Evolutionary conservation across 2,797 vertebrate species (phyloP), one percentile per base, ranked within the genome.

Genomic region (Strix occidentalis): DNA sequence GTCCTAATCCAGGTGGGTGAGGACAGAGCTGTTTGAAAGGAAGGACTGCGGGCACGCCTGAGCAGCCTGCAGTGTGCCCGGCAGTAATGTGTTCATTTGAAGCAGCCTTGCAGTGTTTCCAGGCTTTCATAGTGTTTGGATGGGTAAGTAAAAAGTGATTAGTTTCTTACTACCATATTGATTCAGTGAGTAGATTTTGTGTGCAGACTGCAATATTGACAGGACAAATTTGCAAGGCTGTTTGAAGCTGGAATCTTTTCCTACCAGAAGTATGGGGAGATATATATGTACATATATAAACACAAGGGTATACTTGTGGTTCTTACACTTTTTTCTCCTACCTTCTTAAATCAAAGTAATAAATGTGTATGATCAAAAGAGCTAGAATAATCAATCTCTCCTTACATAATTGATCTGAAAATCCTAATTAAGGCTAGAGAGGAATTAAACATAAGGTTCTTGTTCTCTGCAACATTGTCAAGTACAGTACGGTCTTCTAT

Each of bases 321-420:
- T 78, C 76, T 92, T 86, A 41, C 1, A 1, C 16, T 69, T 89
- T 68, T 91, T 75, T 28, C 53, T 82, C 11, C 37, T 70, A 35
- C 37, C 35, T 83, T 86, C 79, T 82, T 75, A 85, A 92, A 89
- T 90, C 45, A 54, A 87, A 93, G 78, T 78, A 64, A 85, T 87
- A 91, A 69, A 81, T 72, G 81, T 89, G 8, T 81, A 35, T 87
- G 82, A 88, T 95, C 84, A 76, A 86, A 92, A 89, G 87, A 84
- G 46, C 46, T 81, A 35, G 51, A 91, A 61, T 78, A 95, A 94
- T 92, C 87, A 69, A 89, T 91, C 78, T 85, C 53, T 84, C 41
- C 37, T 69, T 85, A 61, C 53, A 29, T 69, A 88, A 91, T 24
- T 88, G 72, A 95, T 84, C 72, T 89, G 82, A 84, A 87, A 90